Conservation (phyloP, 2,888 invertebrate genomes). For the Odiellus spinosus region DNA sequence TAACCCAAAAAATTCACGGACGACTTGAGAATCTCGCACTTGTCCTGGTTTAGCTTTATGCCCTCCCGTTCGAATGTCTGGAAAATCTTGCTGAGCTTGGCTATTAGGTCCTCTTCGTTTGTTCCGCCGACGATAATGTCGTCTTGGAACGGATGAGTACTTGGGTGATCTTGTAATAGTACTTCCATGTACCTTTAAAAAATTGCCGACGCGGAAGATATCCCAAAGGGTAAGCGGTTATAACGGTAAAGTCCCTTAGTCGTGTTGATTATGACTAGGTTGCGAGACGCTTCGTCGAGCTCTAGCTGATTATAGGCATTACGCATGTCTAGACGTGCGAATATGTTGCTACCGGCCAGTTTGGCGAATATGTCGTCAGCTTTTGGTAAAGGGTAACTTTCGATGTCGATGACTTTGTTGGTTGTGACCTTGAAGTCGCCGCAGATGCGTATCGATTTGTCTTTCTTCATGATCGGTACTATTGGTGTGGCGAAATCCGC, state of each 20-base stretch:
- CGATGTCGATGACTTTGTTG: not conserved
- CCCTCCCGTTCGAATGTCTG: not conserved
- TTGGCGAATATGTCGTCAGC: constrained; percentile 1
- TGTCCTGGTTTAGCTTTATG: constrained; percentile 10
- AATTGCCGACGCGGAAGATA: constrained; percentile 1
- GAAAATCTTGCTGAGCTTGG: constrained; percentile 1
- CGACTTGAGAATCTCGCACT: constrained; percentile 19
- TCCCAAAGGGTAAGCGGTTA: not conserved
- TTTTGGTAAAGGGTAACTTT: not conserved
- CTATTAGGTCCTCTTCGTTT: not conserved
- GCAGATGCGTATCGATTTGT: not conserved
- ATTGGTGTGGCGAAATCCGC: constrained; percentile 8
- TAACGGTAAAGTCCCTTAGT: constrained; percentile 1
- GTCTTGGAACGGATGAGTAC: no score
- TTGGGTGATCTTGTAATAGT: not conserved
- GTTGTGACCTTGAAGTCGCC: not conserved
- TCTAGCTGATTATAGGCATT: not conserved
- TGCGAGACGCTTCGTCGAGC: not conserved
- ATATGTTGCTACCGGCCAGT: not conserved
- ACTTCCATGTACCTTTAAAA: constrained; percentile 5
- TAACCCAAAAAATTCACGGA: constrained; percentile 22
- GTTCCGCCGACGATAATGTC: not conserved
- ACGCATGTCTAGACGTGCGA: not conserved
- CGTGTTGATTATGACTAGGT: constrained; percentile 3
- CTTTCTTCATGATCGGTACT: not conserved